Evolutionary conservation across 2,888 invertebrate genomes (phyloP).

Genomic region (Lottia gigantea): DNA sequence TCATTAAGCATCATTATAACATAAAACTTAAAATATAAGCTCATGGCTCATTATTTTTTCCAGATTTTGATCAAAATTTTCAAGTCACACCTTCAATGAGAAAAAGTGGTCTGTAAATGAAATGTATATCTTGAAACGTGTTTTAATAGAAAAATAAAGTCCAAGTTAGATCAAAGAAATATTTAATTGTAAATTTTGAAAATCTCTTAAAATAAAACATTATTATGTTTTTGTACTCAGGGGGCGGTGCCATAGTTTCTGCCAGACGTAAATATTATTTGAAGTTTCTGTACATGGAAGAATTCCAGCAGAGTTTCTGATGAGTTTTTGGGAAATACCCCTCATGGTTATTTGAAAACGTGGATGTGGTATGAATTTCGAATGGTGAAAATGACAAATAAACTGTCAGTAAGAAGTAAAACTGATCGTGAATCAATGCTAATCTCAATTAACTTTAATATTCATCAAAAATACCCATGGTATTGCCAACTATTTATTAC

Average conservation of each 20-base stretch:
- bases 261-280: conserved; percentile 4
- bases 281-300: background rate
- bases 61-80: too few species aligned
- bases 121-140: too few species aligned
- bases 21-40: too few species aligned
- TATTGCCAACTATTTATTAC: conserved; percentile 9
- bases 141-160: too few species aligned
- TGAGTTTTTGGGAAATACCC: conserved; percentile 1
- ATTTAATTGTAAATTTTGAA: too few species aligned
- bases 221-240: background rate
- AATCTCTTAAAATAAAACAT: too few species aligned
- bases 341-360: background rate
- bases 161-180: too few species aligned
- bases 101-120: too few species aligned
- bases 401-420: background rate
- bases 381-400: conserved; percentile 6
- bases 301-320: conserved; percentile 2
- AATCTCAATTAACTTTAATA: background rate
- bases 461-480: background rate
- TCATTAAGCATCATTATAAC: too few species aligned
- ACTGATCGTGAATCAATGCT: background rate
- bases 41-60: too few species aligned
- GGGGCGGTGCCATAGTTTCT: conserved; percentile 7
- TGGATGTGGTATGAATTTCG: background rate
- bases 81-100: too few species aligned